A percentile compares a stretch with the other conserved stretches of the same genome.
These are phyloP conservation scores for Beaufortia kweichowensis DNA, from an alignment of 2,113 vertebrate genomes.

Conservation along the genomic window DNA sequence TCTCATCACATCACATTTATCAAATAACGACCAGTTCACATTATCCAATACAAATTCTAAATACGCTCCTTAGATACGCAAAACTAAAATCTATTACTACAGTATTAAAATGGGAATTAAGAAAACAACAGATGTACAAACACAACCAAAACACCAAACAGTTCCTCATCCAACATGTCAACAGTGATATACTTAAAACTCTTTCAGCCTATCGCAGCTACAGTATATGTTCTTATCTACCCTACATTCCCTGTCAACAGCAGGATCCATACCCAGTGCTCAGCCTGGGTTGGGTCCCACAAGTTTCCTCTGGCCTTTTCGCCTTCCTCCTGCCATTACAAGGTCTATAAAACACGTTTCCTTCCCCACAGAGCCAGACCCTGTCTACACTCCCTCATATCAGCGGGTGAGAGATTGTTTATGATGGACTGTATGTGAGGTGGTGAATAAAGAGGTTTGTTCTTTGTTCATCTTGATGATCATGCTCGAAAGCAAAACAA, in stretches of 20 bases:
- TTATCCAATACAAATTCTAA: too few relatives aligned
- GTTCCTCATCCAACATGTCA: neutral
- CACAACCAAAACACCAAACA: neutral
- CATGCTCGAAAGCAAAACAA: too few relatives aligned
- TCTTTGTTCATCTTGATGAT: too few relatives aligned
- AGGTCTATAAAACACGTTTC: conserved; percentile 23
- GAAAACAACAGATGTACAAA: too few relatives aligned
- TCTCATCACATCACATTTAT: too few relatives aligned
- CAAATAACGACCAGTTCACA: too few relatives aligned
- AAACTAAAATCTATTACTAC: too few relatives aligned
- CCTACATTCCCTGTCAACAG: conserved; percentile 27
- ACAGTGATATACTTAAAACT: neutral
- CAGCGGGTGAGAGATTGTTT: conserved; percentile 22
- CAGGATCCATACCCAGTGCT: conserved; percentile 35
- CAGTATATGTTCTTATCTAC: neutral
- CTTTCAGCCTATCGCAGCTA: neutral
- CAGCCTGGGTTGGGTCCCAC: neutral
- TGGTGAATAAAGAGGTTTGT: conserved; percentile 6
- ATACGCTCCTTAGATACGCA: too few relatives aligned
- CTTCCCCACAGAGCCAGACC: conserved; percentile 28
- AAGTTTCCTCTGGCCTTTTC: conserved; percentile 42
- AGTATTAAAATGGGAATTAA: too few relatives aligned
- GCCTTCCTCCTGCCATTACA: conserved; percentile 47
- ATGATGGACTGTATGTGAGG: conserved; percentile 14
- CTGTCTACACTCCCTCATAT: neutral